Evolutionary conservation across 1,140 invertebrate species (phyloP).

Genomic region (Mactra quadrangularis): DNA sequence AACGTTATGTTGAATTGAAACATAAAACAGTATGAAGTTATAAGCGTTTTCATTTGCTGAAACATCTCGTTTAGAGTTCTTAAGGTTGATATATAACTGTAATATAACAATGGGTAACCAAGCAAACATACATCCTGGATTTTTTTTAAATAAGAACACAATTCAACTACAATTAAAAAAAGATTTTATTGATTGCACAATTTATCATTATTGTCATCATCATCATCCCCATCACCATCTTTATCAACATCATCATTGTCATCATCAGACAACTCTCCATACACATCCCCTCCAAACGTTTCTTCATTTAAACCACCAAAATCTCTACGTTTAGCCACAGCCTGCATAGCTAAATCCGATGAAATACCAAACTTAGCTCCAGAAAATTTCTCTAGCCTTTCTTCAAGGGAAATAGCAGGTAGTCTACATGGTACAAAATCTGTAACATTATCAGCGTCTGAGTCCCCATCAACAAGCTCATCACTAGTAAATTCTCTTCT

Average conservation of each 20-base stretch:
- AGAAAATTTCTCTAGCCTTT: slow-evolving; percentile 25
- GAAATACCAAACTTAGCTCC: slow-evolving; percentile 32
- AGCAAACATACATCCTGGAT: too few relatives aligned
- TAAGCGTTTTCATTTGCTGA: too few relatives aligned
- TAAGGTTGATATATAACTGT: too few relatives aligned
- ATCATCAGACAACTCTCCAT: slow-evolving; percentile 43
- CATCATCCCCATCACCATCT: background rate
- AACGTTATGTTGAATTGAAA: too few relatives aligned
- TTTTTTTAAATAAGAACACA: too few relatives aligned
- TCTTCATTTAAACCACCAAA: slow-evolving; percentile 25
- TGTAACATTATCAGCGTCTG: background rate
- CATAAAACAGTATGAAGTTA: too few relatives aligned
- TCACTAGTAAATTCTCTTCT: background rate
- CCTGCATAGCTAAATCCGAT: slow-evolving; percentile 29
- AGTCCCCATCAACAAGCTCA: background rate
- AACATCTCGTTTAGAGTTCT: too few relatives aligned
- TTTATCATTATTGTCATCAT: background rate
- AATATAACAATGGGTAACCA: too few relatives aligned
- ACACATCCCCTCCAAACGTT: slow-evolving; percentile 56
- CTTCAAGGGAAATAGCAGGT: slow-evolving; percentile 36
- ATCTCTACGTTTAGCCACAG: slow-evolving; percentile 27
- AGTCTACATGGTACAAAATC: slow-evolving; percentile 16
- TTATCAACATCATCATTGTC: slow-evolving; percentile 12
- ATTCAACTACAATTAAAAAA: too few relatives aligned
- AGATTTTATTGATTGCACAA: too few relatives aligned